These are phyloP conservation scores for Poicephalus meyeri DNA, from an alignment of 2,113 vertebrate genomes.

Conservation along the genomic window DNA sequence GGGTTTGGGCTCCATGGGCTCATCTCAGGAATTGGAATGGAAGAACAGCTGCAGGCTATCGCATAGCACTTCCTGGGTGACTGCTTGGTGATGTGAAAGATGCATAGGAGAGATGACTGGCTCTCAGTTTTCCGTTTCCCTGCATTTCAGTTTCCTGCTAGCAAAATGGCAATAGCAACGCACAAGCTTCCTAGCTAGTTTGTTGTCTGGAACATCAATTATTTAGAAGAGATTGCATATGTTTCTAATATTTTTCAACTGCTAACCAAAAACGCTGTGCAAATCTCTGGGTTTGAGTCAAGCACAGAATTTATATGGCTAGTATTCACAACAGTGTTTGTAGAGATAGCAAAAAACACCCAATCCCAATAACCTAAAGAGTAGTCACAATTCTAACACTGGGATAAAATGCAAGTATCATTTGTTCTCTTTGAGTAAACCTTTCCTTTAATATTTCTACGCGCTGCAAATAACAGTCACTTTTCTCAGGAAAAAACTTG, in stretches of 20 bases:
- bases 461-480: background rate
- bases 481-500: background rate
- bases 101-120: background rate
- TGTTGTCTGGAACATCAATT: background rate
- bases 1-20: background rate
- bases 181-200: background rate
- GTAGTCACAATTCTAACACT: background rate
- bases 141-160: background rate
- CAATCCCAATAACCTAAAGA: background rate
- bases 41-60: background rate
- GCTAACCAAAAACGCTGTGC: background rate
- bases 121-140: background rate
- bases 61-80: background rate
- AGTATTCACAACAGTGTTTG: background rate
- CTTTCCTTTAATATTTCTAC: background rate
- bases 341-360: background rate
- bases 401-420: background rate
- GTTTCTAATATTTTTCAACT: background rate
- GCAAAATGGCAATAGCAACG: background rate
- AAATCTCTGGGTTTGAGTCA: constrained; percentile 54
- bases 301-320: background rate
- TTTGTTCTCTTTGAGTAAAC: background rate
- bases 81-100: rapidly evolving
- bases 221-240: background rate
- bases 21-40: background rate